phyloP scores from a whole-genome alignment of 2,797 vertebrate species.

The Falco biarmicus region DNA sequence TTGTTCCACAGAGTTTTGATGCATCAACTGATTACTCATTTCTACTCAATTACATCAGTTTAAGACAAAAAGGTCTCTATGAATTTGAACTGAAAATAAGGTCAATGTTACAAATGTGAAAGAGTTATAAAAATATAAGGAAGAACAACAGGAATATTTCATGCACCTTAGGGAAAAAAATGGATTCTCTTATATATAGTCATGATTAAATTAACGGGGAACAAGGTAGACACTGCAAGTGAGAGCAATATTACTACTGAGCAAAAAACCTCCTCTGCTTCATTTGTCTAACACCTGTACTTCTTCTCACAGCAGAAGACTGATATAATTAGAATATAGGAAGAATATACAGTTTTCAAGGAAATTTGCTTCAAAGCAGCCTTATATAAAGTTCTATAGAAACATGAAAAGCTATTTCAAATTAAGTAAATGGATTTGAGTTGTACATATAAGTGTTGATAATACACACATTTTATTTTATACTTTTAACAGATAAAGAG shows the following conservation, averaged over 20 bases:
- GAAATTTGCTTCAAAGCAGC: background rate
- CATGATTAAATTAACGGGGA: background rate
- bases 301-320: background rate
- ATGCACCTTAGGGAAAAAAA: background rate
- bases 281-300: background rate
- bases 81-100: background rate
- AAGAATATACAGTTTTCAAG: background rate
- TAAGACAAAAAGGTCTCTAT: background rate
- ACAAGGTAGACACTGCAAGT: background rate
- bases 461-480: background rate
- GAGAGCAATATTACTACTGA: background rate
- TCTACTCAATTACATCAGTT: background rate
- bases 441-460: background rate
- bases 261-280: background rate
- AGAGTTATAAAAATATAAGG: background rate
- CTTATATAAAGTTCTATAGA: background rate
- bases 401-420: background rate
- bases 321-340: background rate
- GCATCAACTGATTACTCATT: background rate
- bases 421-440: background rate
- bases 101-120: background rate
- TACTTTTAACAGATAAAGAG: background rate
- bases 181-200: background rate
- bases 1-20: background rate
- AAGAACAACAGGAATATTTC: background rate